Evolutionary conservation across 2,888 invertebrate genomes (phyloP).

Genomic region (Ecdyonurus torrentis): DNA sequence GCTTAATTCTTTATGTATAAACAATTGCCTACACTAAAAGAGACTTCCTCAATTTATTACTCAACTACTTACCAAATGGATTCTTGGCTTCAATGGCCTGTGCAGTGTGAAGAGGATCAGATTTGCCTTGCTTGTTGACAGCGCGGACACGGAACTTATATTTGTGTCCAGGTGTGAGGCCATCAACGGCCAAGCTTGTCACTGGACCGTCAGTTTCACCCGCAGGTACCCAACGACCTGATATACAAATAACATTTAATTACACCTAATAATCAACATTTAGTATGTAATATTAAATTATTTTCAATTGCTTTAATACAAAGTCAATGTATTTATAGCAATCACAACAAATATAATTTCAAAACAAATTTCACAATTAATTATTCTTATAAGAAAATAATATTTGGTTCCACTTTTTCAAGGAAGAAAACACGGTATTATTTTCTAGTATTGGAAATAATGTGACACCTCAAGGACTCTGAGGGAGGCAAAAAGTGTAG

Average conservation of each 20-base stretch:
- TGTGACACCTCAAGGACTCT: too few relatives aligned
- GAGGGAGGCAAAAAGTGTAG: too few relatives aligned
- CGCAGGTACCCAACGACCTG: slow-evolving; percentile 70
- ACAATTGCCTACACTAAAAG: slow-evolving; percentile 8
- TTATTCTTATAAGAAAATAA: too few relatives aligned
- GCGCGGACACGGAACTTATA: slow-evolving; percentile 96
- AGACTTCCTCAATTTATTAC: not conserved
- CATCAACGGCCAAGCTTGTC: slow-evolving; percentile 62
- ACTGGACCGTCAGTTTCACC: slow-evolving; percentile 79
- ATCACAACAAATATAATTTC: too few relatives aligned
- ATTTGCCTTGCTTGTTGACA: slow-evolving; percentile 91
- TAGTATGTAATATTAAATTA: not conserved
- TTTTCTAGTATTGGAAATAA: too few relatives aligned
- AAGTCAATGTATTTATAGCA: too few relatives aligned
- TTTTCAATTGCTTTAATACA: not conserved
- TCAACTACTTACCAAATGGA: slow-evolving; percentile 63
- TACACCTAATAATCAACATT: not conserved
- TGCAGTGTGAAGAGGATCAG: slow-evolving; percentile 80
- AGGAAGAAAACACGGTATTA: too few relatives aligned
- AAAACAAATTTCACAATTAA: not conserved
- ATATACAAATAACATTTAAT: not conserved
- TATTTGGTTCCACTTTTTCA: too few relatives aligned
- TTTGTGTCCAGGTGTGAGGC: slow-evolving; percentile 80
- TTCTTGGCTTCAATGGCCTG: slow-evolving; percentile 89
- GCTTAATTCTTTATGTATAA: not conserved